phyloP scores from a whole-genome alignment of 2,888 invertebrate species.

The Tromatobia lineatoria region DNA sequence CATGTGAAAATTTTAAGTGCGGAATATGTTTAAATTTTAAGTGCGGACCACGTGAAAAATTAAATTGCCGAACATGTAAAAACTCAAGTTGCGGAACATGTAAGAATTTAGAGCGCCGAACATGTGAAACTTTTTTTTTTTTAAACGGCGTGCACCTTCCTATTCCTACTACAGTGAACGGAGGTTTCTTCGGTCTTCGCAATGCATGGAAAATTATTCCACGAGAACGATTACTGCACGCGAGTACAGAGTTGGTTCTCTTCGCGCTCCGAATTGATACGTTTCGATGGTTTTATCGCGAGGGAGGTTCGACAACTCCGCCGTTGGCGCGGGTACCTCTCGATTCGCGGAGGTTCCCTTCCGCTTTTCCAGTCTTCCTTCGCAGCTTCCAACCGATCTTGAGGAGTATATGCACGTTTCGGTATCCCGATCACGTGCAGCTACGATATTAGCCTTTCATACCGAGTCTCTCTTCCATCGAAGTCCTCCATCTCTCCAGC shows the following conservation, averaged over 20 bases:
- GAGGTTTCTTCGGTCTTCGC: not conserved
- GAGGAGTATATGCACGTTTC: conserved; percentile 61
- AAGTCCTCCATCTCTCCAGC: conserved; percentile 5
- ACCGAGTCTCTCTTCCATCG: conserved; percentile 71
- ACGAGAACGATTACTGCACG: conserved; percentile 29
- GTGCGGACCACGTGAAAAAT: no score
- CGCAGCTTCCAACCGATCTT: conserved; percentile 49
- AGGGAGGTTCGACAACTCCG: conserved; percentile 57
- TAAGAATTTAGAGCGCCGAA: no score
- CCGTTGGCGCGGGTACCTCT: not conserved
- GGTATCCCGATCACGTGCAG: conserved; percentile 81
- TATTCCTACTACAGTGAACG: not conserved
- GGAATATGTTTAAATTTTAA: no score
- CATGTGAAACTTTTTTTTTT: no score
- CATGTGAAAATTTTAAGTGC: no score
- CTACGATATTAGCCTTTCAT: conserved; percentile 84
- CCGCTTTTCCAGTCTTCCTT: conserved; percentile 64
- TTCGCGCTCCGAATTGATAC: conserved; percentile 65
- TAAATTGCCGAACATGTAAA: no score
- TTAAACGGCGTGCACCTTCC: not conserved
- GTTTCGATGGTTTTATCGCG: conserved; percentile 78
- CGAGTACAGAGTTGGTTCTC: conserved; percentile 56
- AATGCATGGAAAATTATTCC: conserved; percentile 44
- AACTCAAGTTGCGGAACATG: no score
- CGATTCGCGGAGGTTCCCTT: conserved; percentile 41